Evolutionary conservation across 2,113 vertebrate genomes (phyloP), one percentile per base, ranked within the genome.

Genomic region (Garra rufa): DNA sequence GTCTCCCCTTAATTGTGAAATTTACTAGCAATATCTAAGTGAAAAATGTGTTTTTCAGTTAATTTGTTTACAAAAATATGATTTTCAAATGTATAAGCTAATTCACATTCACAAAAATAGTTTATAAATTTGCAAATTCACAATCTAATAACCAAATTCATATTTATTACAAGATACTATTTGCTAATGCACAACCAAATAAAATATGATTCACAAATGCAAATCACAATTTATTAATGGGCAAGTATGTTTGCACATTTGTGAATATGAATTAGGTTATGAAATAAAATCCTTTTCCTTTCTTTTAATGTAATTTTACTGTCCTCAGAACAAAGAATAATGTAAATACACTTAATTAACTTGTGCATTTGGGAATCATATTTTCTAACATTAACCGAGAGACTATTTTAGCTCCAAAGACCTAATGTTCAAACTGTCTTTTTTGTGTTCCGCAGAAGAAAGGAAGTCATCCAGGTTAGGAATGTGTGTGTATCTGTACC

Each of bases 401-500:
- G 65, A 69, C 19, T 10, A 38, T 67, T 41, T 41, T 69, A 59
- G 9, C 55, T 59, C n/a, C n/a, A 24, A 11, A 59, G 55, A 59
- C 11, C 9, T 41, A n/a, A 13, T 3, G 17, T 67, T 67, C 30
- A 67, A 67, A 67, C 34, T 67, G 8, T 38, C 0, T 11, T 69
- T 43, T 24, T 73, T 73, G 69, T 44, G 69, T 44, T 44, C 69
- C 1, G 6, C 41, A 73, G 10, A 44, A 44, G 11, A 73, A 4
- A 44, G 21, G n/a, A 44, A 24, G n/a, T 73, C n/a, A 73, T 26
- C 11, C 21, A 73, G 41, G 41, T 26, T 44, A 24, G 11, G 3
- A 71, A 69, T 38, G 13, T 63, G 19, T 70, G 74, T 77, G 14
- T 75, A 4, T 76, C 34, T 80, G 46, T 83, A 89, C 76, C 81